These are phyloP conservation scores for Leptosomus discolor DNA, from an alignment of 2,113 vertebrate genomes.

Conservation along the genomic window DNA sequence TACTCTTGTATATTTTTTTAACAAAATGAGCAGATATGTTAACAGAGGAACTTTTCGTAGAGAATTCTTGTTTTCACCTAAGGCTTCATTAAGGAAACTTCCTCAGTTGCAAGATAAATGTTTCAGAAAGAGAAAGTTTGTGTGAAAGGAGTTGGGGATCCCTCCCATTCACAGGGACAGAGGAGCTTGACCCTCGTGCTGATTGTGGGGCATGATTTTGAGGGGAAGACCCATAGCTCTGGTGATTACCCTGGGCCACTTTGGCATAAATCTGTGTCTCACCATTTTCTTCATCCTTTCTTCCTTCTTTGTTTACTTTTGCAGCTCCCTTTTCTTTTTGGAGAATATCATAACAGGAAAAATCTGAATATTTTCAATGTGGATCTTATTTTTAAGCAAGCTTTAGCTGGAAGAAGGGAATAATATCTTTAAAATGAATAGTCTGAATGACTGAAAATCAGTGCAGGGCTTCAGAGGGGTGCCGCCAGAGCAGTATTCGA, in stretches of 20 bases:
- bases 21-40: background rate
- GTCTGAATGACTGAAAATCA: background rate
- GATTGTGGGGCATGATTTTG: background rate
- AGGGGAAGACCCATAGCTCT: background rate
- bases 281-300: background rate
- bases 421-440: background rate
- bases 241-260: background rate
- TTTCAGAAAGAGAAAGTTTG: background rate
- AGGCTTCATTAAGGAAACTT: background rate
- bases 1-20: background rate
- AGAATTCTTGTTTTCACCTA: background rate
- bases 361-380: background rate
- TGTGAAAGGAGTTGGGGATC: background rate
- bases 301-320: background rate
- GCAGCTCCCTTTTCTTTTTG: background rate
- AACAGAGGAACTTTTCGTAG: background rate
- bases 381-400: background rate
- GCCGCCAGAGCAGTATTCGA: background rate
- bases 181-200: background rate
- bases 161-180: accelerated
- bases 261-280: background rate
- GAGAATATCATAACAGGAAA: background rate
- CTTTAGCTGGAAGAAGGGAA: background rate
- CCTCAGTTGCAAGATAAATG: accelerated
- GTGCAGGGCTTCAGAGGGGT: background rate